Percentiles rank a stretch among this genome's conserved stretches.
Evolutionary conservation across 2,113 vertebrate species (phyloP).

Genomic region (Istiophorus platypterus): DNA sequence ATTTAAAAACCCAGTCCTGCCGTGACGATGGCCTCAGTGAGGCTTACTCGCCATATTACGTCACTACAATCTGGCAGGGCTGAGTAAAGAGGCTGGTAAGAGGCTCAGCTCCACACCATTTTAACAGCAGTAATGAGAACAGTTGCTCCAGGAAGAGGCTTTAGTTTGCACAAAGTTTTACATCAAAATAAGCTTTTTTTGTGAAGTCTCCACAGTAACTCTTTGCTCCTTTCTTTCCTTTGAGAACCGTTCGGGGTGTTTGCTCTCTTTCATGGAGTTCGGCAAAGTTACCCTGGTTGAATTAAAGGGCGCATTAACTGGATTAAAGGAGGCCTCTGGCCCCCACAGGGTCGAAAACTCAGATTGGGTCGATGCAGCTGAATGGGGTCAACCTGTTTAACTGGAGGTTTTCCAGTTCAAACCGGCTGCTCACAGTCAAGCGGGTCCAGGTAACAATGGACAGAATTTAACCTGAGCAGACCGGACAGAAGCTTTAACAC

Average conservation of each 20-base stretch:
- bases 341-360: not conserved
- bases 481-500: too few species aligned
- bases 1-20: not conserved
- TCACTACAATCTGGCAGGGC: slow-evolving; percentile 55
- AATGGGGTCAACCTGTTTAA: not conserved
- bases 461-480: too few species aligned
- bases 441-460: too few species aligned
- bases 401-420: too few species aligned
- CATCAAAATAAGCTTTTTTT: not conserved
- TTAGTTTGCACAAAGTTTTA: slow-evolving; percentile 22
- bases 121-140: slow-evolving; percentile 47
- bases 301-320: not conserved
- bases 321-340: not conserved
- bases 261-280: not conserved
- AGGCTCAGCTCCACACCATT: slow-evolving; percentile 43
- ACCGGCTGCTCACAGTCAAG: too few species aligned
- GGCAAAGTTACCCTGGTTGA: not conserved
- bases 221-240: not conserved
- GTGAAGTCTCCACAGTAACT: not conserved
- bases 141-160: slow-evolving; percentile 19
- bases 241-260: too few species aligned
- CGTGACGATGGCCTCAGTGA: not conserved
- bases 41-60: slow-evolving; percentile 59
- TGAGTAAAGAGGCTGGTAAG: slow-evolving; percentile 24
- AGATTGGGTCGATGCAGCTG: not conserved